A percentile compares a stretch with the other conserved stretches of the same genome.
phyloP scores from a whole-genome alignment of 2,797 vertebrate genomes.

The Hozukius guyotensis region DNA sequence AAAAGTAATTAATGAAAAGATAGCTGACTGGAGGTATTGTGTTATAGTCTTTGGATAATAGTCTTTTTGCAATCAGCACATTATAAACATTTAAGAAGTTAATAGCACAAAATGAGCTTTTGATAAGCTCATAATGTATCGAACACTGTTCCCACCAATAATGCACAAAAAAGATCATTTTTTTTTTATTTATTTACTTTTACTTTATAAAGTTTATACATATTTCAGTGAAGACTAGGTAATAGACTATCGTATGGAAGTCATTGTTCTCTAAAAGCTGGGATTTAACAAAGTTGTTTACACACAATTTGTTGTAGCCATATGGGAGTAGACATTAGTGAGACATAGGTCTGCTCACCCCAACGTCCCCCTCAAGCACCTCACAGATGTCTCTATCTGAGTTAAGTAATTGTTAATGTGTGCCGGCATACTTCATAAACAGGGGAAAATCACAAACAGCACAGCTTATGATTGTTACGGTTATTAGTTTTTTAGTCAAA shows the following conservation, averaged over 20 bases:
- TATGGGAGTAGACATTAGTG: conserved; percentile 18
- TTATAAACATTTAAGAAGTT: too few species aligned
- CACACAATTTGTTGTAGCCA: neutral
- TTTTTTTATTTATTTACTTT: too few species aligned
- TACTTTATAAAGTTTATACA: neutral
- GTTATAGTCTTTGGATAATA: too few species aligned
- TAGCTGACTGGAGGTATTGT: too few species aligned
- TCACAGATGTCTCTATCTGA: conserved; percentile 19
- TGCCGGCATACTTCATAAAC: neutral
- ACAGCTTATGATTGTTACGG: neutral
- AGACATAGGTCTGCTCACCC: conserved; percentile 11
- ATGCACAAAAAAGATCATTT: neutral
- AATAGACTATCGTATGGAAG: neutral
- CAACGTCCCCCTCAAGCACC: conserved; percentile 8
- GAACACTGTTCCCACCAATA: neutral
- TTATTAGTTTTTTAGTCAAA: neutral
- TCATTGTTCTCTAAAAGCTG: neutral
- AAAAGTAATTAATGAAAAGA: too few species aligned
- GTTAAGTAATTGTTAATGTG: neutral
- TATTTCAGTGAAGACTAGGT: neutral
- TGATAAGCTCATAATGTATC: neutral
- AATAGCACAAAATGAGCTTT: too few species aligned
- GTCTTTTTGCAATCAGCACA: neutral
- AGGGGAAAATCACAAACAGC: neutral
- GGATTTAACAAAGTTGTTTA: conserved; percentile 1